phyloP scores from a whole-genome alignment of 2,113 vertebrate genomes.

The Chitala chitala region DNA sequence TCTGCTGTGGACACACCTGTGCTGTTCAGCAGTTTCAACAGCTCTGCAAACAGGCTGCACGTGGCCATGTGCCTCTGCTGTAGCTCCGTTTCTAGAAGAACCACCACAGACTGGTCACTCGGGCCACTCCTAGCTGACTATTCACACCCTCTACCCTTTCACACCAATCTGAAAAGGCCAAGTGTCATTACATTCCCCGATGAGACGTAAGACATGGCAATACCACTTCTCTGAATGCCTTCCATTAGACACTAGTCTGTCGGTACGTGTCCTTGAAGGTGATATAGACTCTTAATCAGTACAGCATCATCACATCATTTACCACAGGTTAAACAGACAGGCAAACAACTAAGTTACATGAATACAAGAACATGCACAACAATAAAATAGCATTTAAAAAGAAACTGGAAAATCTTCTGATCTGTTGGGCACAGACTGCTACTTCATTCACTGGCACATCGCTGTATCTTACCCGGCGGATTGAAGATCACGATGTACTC shows the following conservation, averaged over 20 bases:
- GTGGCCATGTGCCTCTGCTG: constrained; percentile 86
- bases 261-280: no score
- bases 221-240: no score
- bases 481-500: constrained; percentile 81
- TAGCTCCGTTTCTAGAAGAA: constrained; percentile 69
- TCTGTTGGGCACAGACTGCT: no score
- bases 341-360: no score
- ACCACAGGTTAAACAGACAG: no score
- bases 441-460: not conserved
- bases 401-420: not conserved
- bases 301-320: no score
- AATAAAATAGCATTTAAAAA: not conserved
- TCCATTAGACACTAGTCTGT: no score
- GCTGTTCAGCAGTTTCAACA: constrained; percentile 79
- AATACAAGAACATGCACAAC: no score
- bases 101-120: not conserved
- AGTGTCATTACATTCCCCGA: no score
- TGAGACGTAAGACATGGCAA: no score
- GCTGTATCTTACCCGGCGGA: constrained; percentile 69
- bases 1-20: constrained; percentile 76
- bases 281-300: no score
- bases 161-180: not conserved
- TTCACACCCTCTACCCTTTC: not conserved
- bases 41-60: constrained; percentile 80
- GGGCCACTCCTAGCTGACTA: not conserved